Base-by-base conservation (phyloP, 1,140 invertebrate genomes). In the Drosophila rufa region DNA sequence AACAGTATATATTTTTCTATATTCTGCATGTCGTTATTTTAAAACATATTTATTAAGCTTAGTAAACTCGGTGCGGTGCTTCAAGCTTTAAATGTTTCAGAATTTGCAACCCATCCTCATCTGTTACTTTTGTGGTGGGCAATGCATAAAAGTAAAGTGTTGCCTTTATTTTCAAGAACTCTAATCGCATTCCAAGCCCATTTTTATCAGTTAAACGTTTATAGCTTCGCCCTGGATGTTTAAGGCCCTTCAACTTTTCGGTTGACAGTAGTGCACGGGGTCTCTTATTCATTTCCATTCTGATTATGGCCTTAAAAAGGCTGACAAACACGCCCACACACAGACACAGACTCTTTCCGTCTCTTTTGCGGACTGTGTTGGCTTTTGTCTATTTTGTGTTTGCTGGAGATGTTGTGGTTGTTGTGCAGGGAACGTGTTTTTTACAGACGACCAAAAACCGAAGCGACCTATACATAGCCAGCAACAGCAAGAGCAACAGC, bases 391-490 rank as follows among this genome's bases (percentile, higher is more conserved):
- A 71, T 58, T 42, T 42, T 36, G 38, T 55, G 47, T 55, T 30
- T 53, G 40, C 17, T 51, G 62, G 11, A 45, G 67, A 51, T 45
- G 42, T 62, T 58, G 30, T 56, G 65, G 42, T 6, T 57, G 48
- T 22, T 43, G 57, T 66, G 75, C 69, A 66, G 47, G 62, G 68
- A 87, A 87, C 83, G 75, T 87, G 83, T 86, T 86, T 85, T 83
- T 85, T 82, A 51, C 64, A 78, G 59, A 40, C 75, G 84, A 64
- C 83, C 74, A 75, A 81, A 75, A 80, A 67, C 57, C 51, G 60
- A 68, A 64, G 51, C 55, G 55, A 68, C 62, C 68, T 68, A 62
- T 51, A 80, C 40, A 82, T 51, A 86, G 77, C 46, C 55, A 47
- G 57, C 67, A 57, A 19, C 47, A 57, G 33, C 62, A 45, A 30